phyloP scores from a whole-genome alignment of 2,888 invertebrate species.

The Beris morrisii region DNA sequence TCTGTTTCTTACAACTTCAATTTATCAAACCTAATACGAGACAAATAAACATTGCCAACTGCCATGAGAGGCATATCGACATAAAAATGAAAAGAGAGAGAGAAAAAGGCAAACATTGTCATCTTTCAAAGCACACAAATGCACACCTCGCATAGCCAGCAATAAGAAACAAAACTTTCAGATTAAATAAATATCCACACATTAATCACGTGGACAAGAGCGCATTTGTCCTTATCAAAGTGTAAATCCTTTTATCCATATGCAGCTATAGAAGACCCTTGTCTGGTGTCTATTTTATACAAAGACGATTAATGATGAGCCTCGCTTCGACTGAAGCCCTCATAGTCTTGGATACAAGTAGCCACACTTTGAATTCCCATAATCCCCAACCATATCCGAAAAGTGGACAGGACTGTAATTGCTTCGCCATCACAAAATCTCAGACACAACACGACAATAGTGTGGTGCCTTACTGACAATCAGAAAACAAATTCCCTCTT shows the following conservation, averaged over 20 bases:
- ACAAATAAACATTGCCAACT: conserved; percentile 17
- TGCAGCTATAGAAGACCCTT: conserved; percentile 29
- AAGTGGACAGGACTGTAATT: conserved; percentile 28
- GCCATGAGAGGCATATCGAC: conserved; percentile 1
- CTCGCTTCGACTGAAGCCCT: neutral
- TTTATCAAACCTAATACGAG: conserved; percentile 16
- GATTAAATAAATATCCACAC: conserved; percentile 38
- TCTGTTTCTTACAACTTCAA: conserved; percentile 2
- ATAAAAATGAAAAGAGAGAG: neutral
- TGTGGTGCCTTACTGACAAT: conserved; percentile 16
- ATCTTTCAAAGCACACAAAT: conserved; percentile 1
- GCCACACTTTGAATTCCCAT: conserved; percentile 19
- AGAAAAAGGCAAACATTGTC: conserved; percentile 1
- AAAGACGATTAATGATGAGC: conserved; percentile 35
- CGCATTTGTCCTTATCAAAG: conserved; percentile 39
- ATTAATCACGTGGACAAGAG: conserved; percentile 38
- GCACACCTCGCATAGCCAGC: conserved; percentile 3
- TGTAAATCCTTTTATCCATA: conserved; percentile 37
- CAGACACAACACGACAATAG: conserved; percentile 19
- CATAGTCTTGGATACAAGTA: neutral
- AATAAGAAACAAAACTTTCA: conserved; percentile 35
- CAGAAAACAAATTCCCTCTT: conserved; percentile 8
- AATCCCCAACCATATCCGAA: conserved; percentile 28
- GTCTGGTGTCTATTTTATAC: conserved; percentile 35
- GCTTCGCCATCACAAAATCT: conserved; percentile 15